phyloP scores from a whole-genome alignment of 2,888 invertebrate genomes.

The Stenodera caucasica region DNA sequence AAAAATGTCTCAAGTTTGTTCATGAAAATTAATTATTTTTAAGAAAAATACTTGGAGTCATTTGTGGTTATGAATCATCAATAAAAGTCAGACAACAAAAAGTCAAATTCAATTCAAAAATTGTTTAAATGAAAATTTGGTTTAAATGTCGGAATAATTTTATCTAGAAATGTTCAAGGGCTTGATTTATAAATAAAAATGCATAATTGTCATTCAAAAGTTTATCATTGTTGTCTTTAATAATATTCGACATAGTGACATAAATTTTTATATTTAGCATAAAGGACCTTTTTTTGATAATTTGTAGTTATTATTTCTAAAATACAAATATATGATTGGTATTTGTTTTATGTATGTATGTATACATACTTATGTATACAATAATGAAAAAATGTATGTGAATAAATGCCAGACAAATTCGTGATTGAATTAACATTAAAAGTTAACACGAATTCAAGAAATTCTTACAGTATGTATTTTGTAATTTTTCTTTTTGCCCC shows the following conservation, averaged over 20 bases:
- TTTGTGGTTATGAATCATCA: not conserved
- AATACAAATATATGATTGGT: too few relatives aligned
- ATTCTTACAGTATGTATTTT: not conserved
- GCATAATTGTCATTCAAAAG: not conserved
- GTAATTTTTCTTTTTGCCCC: not conserved
- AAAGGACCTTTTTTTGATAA: not conserved
- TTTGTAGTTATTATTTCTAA: not conserved
- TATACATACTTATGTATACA: too few relatives aligned
- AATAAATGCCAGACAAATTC: conserved; percentile 40
- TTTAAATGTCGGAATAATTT: not conserved
- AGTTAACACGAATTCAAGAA: not conserved
- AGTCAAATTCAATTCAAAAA: not conserved
- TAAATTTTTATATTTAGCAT: not conserved
- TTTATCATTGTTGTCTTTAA: not conserved
- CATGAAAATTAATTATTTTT: not conserved
- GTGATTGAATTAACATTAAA: conserved; percentile 38
- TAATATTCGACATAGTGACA: not conserved
- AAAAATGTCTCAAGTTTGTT: too few relatives aligned
- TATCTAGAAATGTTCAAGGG: not conserved
- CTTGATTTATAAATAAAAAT: too few relatives aligned
- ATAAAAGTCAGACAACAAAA: not conserved
- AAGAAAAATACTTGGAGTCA: not conserved
- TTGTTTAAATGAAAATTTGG: too few relatives aligned
- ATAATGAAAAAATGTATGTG: too few relatives aligned
- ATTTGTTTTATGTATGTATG: too few relatives aligned